Conservation (phyloP, 2,888 invertebrate species). For the Eilema griseolum region DNA sequence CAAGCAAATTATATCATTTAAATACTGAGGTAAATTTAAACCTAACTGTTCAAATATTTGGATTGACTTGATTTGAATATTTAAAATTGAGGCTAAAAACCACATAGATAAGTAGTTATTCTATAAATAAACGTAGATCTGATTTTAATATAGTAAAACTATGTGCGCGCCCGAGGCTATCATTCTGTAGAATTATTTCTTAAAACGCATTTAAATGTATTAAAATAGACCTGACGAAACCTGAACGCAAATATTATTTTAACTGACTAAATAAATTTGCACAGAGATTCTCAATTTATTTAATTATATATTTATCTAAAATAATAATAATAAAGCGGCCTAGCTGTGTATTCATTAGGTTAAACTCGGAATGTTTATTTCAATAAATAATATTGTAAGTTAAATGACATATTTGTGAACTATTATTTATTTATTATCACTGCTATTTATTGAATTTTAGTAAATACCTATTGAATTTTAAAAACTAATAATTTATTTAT, state of each 20-base stretch:
- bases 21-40: neutral
- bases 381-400: too few species aligned
- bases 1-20: neutral
- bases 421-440: neutral
- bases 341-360: too few species aligned
- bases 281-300: too few species aligned
- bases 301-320: too few species aligned
- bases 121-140: conserved; percentile 17
- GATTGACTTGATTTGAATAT: neutral
- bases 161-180: neutral
- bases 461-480: neutral
- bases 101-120: neutral
- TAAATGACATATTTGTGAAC: too few species aligned
- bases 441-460: neutral
- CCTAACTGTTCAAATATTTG: neutral
- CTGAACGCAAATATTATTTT: neutral
- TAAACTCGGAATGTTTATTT: too few species aligned
- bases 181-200: conserved; percentile 6
- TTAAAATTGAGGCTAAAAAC: neutral
- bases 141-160: conserved; percentile 14
- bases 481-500: too few species aligned
- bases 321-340: too few species aligned
- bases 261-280: neutral
- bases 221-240: neutral
- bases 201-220: conserved; percentile 2